Evolutionary conservation across 2,797 vertebrate genomes (phyloP).

Genomic region (Hafferia zeledoni): DNA sequence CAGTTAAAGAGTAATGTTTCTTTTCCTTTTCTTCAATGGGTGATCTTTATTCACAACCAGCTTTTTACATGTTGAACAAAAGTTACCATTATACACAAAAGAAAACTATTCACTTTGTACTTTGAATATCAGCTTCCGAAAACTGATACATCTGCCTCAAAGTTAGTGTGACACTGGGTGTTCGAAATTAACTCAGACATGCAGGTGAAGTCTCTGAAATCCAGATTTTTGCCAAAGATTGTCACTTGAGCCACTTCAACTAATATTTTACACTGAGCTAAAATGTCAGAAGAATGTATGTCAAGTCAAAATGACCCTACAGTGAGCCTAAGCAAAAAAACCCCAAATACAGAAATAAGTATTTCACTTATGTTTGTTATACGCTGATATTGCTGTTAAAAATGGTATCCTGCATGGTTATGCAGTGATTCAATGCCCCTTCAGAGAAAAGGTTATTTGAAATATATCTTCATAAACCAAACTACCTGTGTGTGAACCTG

Average conservation of each 20-base stretch:
- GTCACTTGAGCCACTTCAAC: not conserved
- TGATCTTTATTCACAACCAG: not conserved
- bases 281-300: not conserved
- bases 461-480: not conserved
- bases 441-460: not conserved
- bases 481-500: not conserved
- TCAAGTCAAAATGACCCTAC: not conserved
- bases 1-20: not conserved
- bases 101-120: not conserved
- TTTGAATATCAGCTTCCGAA: not conserved
- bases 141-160: not conserved
- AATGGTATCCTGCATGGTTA: not conserved
- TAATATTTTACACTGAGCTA: not conserved
- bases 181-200: not conserved
- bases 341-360: not conserved
- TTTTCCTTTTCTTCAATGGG: not conserved
- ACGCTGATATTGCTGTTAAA: not conserved
- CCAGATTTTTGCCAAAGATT: not conserved
- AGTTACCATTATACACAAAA: not conserved
- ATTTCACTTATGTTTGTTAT: not conserved
- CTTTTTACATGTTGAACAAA: not conserved
- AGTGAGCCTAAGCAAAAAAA: not conserved
- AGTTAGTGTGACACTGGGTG: not conserved
- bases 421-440: not conserved
- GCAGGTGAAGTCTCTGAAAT: not conserved